Evolutionary conservation across 2,888 invertebrate species (phyloP).

Genomic region (Dendrolimus pini): DNA sequence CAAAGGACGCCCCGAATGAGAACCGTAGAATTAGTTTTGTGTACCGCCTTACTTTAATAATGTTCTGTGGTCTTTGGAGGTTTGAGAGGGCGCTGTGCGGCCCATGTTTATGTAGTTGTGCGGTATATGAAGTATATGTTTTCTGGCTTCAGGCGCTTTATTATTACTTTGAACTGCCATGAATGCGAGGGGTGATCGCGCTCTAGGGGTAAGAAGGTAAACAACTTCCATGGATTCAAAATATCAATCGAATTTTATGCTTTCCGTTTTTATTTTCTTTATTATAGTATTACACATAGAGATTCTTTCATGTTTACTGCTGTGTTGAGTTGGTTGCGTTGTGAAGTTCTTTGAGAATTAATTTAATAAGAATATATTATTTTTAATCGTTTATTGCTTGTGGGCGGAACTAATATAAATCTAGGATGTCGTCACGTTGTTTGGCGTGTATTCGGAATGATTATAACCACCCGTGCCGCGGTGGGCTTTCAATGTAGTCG

Average conservation of each 20-base stretch:
- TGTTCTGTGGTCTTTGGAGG: constrained; percentile 62
- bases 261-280: neutral
- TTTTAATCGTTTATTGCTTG: constrained; percentile 16
- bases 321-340: neutral
- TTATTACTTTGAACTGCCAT: constrained; percentile 67
- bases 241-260: constrained; percentile 42
- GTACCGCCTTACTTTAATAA: constrained; percentile 67
- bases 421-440: constrained; percentile 17
- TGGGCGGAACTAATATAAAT: constrained; percentile 2
- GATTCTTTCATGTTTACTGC: neutral
- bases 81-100: constrained; percentile 53
- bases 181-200: constrained; percentile 42
- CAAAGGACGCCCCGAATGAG: constrained; percentile 52
- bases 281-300: neutral
- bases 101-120: constrained; percentile 57
- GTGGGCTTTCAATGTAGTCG: constrained; percentile 38
- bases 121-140: constrained; percentile 69
- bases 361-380: constrained; percentile 14
- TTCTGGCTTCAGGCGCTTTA: constrained; percentile 75
- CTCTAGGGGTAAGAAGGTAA: constrained; percentile 59
- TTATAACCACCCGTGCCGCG: constrained; percentile 38
- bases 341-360: constrained; percentile 7
- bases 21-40: constrained; percentile 64
- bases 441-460: constrained; percentile 38
- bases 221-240: constrained; percentile 66